Base-by-base conservation (phyloP, 2,888 invertebrate species). In the Pterostichus madidus region DNA sequence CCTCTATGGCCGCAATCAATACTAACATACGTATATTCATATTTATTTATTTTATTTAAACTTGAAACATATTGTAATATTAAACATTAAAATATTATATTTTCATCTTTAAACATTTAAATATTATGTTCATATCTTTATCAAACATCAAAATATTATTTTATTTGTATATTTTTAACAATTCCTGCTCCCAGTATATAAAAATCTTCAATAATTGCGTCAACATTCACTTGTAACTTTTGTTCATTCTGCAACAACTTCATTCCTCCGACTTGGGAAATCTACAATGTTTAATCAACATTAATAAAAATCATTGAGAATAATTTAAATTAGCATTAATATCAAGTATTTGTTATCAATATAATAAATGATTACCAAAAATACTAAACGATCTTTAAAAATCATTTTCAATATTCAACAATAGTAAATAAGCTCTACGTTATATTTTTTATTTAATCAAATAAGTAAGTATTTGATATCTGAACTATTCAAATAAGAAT, bases 121-220 rank as follows among this genome's bases (percentile, higher is more conserved):
- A 46, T 46, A 46, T 46, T 56, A 17, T 56, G 8, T 56, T 15
- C 8, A 56, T 56, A 59, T 17, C 35, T 35, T 35, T 35, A 35
- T 35, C 10, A 59, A 8, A 53, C 46, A 31, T 11, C 32, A 68
- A 56, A 24, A 24, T 31, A 53, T 83, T 80, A 53, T 59, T 83
- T 78, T 49, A 81, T 78, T 75, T 92, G 91, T 82, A 96, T 91
- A 77, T 91, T 90, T 84, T 90, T 89, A 0, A 96, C 93, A 5
- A 96, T 88, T 7, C 93, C 95, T 49, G 90, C 90, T 0, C 96
- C 96, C 46, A 96, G 85, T 73, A 93, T 89, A 86, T 92, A 91
- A 89, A 96, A 95, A 88, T 95, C 95, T 87, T 95, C 94, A 0
- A 96, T 87, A 75, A 96, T 89, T 0, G 94, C 94, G n/a, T 93